These are phyloP conservation scores for Rhinolophus sinicus DNA, from an alignment of 2,113 vertebrate genomes.

Conservation along the genomic window DNA sequence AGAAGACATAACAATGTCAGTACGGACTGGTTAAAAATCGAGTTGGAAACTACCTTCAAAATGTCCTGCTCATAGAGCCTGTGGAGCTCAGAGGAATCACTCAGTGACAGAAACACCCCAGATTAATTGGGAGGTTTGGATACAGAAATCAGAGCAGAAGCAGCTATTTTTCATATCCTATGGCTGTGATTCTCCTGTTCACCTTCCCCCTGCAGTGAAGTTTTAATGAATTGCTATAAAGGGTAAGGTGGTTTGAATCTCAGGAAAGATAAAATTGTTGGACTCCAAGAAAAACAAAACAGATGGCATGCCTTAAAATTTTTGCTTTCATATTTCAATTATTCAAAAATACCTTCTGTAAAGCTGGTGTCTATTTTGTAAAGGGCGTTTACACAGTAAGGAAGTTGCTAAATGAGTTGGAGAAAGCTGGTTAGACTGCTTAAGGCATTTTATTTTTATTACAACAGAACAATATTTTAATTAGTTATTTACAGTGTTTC, in stretches of 20 bases:
- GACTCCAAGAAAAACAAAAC: conserved; percentile 68
- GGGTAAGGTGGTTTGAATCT: conserved; percentile 58
- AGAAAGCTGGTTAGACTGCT: conserved; percentile 65
- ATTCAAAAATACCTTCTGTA: conserved; percentile 78
- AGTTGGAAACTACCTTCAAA: conserved; percentile 29
- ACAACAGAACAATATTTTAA: conserved; percentile 70
- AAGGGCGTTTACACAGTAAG: conserved; percentile 64
- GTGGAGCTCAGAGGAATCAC: background rate
- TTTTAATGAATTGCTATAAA: conserved; percentile 76
- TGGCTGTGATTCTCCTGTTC: conserved; percentile 33
- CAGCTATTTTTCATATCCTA: conserved; percentile 55
- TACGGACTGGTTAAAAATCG: background rate
- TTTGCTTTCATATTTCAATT: conserved; percentile 78
- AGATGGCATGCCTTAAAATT: conserved; percentile 76
- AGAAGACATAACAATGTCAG: background rate
- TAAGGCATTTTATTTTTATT: conserved; percentile 74
- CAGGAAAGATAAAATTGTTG: conserved; percentile 70
- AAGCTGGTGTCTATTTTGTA: conserved; percentile 64
- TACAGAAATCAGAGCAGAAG: conserved; percentile 34
- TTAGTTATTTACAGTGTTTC: conserved; percentile 77
- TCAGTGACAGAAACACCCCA: background rate
- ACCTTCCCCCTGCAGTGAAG: conserved; percentile 53
- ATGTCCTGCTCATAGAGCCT: background rate
- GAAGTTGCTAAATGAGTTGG: conserved; percentile 69
- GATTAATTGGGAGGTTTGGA: conserved; percentile 55